phyloP scores from a whole-genome alignment of 2,113 vertebrate species.

The Campylomormyrus numenius region DNA sequence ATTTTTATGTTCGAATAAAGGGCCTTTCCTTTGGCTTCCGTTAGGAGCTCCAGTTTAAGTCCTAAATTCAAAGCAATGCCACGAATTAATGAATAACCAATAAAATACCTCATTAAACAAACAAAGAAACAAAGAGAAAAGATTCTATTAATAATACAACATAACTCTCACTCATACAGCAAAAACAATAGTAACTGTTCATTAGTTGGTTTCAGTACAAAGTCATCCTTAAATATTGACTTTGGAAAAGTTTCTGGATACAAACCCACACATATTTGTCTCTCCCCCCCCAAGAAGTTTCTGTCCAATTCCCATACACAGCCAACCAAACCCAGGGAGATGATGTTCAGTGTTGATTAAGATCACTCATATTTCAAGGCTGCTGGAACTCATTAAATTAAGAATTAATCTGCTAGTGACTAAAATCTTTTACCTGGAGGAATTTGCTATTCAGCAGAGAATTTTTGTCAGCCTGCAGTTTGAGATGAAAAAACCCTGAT shows the following conservation, averaged over 20 bases:
- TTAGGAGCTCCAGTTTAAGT: too few relatives aligned
- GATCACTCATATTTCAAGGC: constrained; percentile 3
- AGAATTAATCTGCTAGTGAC: constrained; percentile 32
- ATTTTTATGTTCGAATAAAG: neutral
- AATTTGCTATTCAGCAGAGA: constrained; percentile 40
- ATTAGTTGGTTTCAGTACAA: neutral
- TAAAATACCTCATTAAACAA: neutral
- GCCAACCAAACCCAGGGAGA: neutral
- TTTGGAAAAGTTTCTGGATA: neutral
- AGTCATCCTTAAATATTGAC: neutral
- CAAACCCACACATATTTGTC: neutral
- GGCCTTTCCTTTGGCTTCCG: neutral
- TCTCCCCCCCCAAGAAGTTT: neutral
- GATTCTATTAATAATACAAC: neutral
- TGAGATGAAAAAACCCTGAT: constrained; percentile 36
- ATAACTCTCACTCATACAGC: neutral
- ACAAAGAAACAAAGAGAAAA: neutral
- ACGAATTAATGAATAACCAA: neutral
- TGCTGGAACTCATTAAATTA: constrained; percentile 28
- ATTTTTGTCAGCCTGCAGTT: neutral
- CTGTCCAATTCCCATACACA: neutral
- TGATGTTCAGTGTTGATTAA: constrained; percentile 12
- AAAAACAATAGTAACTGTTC: neutral
- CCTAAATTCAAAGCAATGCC: neutral
- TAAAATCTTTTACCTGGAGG: constrained; percentile 33